phyloP scores from a whole-genome alignment of 2,888 invertebrate species.

The Stenichneumon culpator region DNA sequence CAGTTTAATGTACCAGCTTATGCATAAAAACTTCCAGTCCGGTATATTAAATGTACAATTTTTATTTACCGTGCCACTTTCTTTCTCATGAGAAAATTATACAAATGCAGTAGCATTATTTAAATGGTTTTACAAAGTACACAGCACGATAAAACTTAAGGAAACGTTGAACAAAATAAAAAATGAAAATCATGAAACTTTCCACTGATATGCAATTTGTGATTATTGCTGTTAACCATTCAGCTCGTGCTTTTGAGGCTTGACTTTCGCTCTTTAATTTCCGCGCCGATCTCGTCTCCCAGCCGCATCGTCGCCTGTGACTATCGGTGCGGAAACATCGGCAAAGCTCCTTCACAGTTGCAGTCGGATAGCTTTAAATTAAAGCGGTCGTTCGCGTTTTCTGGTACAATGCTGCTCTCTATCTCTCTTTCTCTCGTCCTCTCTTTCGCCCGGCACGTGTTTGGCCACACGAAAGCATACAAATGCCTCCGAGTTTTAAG shows the following conservation, averaged over 20 bases:
- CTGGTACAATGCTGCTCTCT: conserved; percentile 34
- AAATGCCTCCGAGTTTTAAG: conserved; percentile 6
- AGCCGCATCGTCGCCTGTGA: conserved; percentile 7
- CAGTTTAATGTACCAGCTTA: too few species aligned
- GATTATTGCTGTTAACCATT: background rate
- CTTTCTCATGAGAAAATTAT: too few species aligned
- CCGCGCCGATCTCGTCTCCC: conserved; percentile 5
- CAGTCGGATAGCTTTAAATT: conserved; percentile 46
- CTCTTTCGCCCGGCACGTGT: conserved; percentile 22
- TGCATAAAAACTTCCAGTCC: too few species aligned
- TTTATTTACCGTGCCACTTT: too few species aligned
- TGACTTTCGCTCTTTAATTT: background rate
- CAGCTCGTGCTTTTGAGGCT: background rate
- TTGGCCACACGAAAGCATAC: conserved; percentile 26
- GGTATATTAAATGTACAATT: too few species aligned
- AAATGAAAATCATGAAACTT: background rate
- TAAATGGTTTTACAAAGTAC: too few species aligned
- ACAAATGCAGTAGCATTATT: too few species aligned
- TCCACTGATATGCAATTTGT: background rate
- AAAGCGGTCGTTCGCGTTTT: conserved; percentile 38
- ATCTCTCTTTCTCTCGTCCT: conserved; percentile 8
- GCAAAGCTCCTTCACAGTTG: conserved; percentile 24
- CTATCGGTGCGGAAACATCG: conserved; percentile 22
- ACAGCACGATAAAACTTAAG: background rate
- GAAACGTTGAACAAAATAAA: background rate